A percentile compares a stretch with the other conserved stretches of the same genome.
These are phyloP conservation scores for Heliothis subflexa DNA, from an alignment of 1,140 invertebrate genomes.

Conservation along the genomic window DNA sequence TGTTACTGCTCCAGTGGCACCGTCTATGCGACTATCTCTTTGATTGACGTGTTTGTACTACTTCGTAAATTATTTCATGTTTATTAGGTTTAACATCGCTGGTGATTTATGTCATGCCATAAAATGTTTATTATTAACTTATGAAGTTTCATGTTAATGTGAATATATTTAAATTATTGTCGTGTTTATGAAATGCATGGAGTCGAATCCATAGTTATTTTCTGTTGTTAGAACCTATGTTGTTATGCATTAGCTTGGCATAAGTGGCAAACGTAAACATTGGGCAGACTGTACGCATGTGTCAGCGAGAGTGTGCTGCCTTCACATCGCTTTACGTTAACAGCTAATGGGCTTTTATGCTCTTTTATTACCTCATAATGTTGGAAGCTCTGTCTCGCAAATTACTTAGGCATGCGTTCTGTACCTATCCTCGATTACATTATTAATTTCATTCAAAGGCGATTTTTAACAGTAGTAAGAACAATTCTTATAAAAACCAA, in stretches of 20 bases:
- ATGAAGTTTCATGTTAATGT: background rate
- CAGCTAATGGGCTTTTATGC: slow-evolving; percentile 23
- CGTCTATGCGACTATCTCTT: slow-evolving; percentile 60
- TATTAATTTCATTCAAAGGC: background rate
- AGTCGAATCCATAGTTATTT: too few species aligned
- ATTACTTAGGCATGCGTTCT: slow-evolving; percentile 17
- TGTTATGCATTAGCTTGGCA: background rate
- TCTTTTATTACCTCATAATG: slow-evolving; percentile 38
- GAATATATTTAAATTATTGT: background rate
- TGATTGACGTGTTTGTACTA: slow-evolving; percentile 71
- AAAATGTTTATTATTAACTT: background rate
- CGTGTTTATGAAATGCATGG: background rate
- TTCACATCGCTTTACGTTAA: slow-evolving; percentile 33
- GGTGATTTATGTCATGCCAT: slow-evolving; percentile 2
- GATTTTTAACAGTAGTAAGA: background rate
- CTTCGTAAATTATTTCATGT: slow-evolving; percentile 51
- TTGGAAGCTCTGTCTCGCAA: slow-evolving; percentile 33
- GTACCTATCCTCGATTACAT: slow-evolving; percentile 5
- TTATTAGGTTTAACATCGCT: slow-evolving; percentile 1
- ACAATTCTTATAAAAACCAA: too few species aligned
- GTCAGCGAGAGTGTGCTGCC: slow-evolving; percentile 15
- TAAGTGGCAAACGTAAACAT: slow-evolving; percentile 36
- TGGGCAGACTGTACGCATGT: slow-evolving; percentile 12
- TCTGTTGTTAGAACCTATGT: background rate
- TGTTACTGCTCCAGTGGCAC: slow-evolving; percentile 53